phyloP scores from a whole-genome alignment of 2,888 invertebrate species.

The Drosophila atripex region DNA sequence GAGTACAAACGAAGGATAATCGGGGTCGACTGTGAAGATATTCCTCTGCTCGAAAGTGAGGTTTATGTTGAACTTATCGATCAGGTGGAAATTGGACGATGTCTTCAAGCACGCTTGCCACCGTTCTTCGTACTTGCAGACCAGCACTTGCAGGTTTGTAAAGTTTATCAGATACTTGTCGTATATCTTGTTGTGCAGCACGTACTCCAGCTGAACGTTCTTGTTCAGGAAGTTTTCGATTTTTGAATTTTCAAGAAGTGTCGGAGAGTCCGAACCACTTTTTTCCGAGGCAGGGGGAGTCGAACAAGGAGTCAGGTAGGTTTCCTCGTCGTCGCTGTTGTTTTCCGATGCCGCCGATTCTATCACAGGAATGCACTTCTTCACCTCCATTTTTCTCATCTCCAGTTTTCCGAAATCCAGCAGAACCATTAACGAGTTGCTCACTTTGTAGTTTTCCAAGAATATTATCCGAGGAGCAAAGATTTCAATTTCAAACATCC shows the following conservation, averaged over 20 bases:
- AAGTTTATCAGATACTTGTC: conserved; percentile 92
- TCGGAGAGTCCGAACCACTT: conserved; percentile 85
- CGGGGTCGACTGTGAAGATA: conserved; percentile 92
- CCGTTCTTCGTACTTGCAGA: conserved; percentile 95
- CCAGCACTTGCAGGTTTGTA: conserved; percentile 93
- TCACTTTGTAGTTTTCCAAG: conserved; percentile 91
- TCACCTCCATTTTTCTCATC: conserved; percentile 78
- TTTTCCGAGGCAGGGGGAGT: conserved; percentile 92
- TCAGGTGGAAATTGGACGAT: conserved; percentile 92
- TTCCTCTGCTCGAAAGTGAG: conserved; percentile 91
- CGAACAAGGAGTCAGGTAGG: conserved; percentile 93
- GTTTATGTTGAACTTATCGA: conserved; percentile 91
- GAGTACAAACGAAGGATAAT: conserved; percentile 92
- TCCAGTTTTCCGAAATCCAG: conserved; percentile 95
- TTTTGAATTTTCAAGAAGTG: conserved; percentile 83
- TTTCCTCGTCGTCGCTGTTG: conserved; percentile 86
- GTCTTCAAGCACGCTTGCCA: conserved; percentile 93
- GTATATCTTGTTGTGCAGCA: conserved; percentile 89
- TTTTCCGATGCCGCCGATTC: conserved; percentile 39
- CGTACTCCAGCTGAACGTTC: conserved; percentile 86
- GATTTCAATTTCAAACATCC: conserved; percentile 95
- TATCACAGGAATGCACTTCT: conserved; percentile 51
- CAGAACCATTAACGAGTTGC: conserved; percentile 90
- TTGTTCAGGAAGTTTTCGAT: conserved; percentile 87
- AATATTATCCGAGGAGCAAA: conserved; percentile 96